Base-by-base conservation (phyloP, 2,797 vertebrate species). In the Cygnus olor region DNA sequence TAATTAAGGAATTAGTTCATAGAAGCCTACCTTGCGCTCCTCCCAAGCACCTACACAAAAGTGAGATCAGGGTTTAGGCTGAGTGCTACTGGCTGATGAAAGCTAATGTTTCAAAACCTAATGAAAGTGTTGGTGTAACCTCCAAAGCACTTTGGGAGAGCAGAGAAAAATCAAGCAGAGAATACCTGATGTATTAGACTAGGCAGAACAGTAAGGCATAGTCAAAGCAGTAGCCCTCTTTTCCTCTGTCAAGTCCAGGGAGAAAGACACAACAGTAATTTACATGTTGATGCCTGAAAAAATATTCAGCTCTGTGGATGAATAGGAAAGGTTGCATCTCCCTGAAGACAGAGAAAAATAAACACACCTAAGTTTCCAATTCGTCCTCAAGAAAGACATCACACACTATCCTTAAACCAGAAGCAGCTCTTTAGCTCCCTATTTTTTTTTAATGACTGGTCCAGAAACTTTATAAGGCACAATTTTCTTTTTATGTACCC, bases 281-380 rank as follows among this genome's bases (percentile, higher is more conserved):
- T 49, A 79, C 40, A 76, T 30, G 47, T 21, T 90, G 57, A 78
- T 47, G 10, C 44, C 53, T 74, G 25, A 86, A 86, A 9, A 83
- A 82, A 53, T 64, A 47, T 21, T 63, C 34, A 74, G 32, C 11
- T 78, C 36, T 57, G 6, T 27, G 6, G 53, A 74, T 65, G 70
- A 92, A 63, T 0, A 84, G 22, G 44, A 80, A 68, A 63, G 11
- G 19, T 10, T 78, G 19, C 3, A n/a, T 19, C 11, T 57, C n/a
- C 15, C 45, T 69, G 57, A 61, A 68, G 36, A 76, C 0, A 2
- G 18, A 30, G 8, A 19, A 51, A 70, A 32, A 72, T 54, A 71
- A 22, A 72, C 65, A 10, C 0, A 1, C 5, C 14, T 19, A 49
- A 30, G 7, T 47, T 89, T 86, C 74, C 1, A 0, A 18, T 36